These are phyloP conservation scores for Heteropelma amictum DNA, from an alignment of 2,888 invertebrate species.

Conservation along the genomic window DNA sequence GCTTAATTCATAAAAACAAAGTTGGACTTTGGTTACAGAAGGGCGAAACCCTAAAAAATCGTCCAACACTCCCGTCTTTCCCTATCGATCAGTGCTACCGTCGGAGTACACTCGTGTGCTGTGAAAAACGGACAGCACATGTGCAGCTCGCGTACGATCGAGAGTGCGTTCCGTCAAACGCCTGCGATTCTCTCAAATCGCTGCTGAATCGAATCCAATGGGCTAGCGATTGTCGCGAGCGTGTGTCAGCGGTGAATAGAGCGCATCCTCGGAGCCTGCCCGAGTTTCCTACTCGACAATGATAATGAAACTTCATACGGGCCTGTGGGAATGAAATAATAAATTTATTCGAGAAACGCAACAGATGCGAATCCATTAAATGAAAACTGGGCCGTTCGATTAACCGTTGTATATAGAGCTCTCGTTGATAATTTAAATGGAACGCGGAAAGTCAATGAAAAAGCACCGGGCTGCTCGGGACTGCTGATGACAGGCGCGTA, in stretches of 20 bases:
- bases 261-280: neutral
- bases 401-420: constrained; percentile 5
- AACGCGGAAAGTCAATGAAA: constrained; percentile 12
- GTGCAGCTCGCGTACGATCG: neutral
- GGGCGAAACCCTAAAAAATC: neutral
- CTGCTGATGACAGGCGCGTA: constrained; percentile 36
- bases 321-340: neutral
- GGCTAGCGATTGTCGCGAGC: too few species aligned
- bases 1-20: too few species aligned
- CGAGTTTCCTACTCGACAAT: neutral
- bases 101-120: neutral
- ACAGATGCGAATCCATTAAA: neutral
- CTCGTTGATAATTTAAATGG: constrained; percentile 25
- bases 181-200: too few species aligned
- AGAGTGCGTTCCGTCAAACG: too few species aligned
- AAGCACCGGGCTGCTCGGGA: constrained; percentile 17
- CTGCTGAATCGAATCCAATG: too few species aligned
- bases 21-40: neutral
- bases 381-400: neutral
- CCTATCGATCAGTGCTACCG: neutral
- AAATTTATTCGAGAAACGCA: constrained; percentile 17
- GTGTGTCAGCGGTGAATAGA: too few species aligned
- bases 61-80: constrained; percentile 2
- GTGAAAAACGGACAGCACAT: neutral
- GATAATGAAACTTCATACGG: neutral